Percentiles rank a stretch among this genome's conserved stretches.
Conservation (phyloP, 2,888 invertebrate genomes). For the Pandemis cinnamomeana region DNA sequence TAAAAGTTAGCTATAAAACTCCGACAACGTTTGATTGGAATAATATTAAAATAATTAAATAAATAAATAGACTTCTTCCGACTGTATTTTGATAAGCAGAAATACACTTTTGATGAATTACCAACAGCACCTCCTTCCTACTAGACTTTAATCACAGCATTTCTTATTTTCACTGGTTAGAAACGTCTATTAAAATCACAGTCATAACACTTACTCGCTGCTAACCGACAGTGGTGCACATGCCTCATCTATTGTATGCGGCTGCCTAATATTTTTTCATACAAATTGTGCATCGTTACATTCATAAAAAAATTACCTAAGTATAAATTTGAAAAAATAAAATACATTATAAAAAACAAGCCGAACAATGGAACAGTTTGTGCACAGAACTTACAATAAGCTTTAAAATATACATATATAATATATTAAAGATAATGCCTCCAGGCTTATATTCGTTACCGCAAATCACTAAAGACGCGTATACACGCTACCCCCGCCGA, state of each 20-base stretch:
- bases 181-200: too few species aligned
- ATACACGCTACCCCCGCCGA: not conserved
- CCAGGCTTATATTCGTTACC: constrained; percentile 37
- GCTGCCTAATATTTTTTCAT: not conserved
- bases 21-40: too few species aligned
- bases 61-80: too few species aligned
- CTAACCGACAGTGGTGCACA: not conserved
- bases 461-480: not conserved
- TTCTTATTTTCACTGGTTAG: too few species aligned
- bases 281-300: constrained; percentile 30
- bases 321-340: constrained; percentile 26
- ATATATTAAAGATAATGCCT: constrained; percentile 36
- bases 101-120: too few species aligned
- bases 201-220: not conserved
- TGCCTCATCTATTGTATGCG: not conserved
- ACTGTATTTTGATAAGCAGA: too few species aligned
- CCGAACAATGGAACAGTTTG: constrained; percentile 35
- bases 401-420: constrained; percentile 19
- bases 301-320: constrained; percentile 19
- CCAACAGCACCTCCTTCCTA: not conserved
- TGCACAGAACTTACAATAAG: constrained; percentile 35
- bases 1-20: too few species aligned
- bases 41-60: too few species aligned
- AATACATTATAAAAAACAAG: constrained; percentile 34
- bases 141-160: too few species aligned